Percentiles rank a stretch among this genome's conserved stretches.
These are phyloP conservation scores for Harmothoe impar DNA, from an alignment of 2,888 invertebrate species.

Conservation along the genomic window DNA sequence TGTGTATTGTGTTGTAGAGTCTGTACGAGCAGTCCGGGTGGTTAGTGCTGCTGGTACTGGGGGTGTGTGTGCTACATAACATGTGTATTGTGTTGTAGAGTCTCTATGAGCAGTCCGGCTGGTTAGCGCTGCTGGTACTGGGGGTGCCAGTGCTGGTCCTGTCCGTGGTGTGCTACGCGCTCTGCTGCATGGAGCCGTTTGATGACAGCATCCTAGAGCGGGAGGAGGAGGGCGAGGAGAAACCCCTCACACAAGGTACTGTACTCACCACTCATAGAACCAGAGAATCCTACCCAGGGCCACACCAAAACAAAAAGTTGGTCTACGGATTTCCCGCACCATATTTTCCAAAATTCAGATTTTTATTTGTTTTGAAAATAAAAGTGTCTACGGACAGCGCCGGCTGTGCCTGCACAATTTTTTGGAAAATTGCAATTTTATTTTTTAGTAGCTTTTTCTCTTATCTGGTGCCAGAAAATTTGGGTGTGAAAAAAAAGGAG, in stretches of 20 bases:
- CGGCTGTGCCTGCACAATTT: too few species aligned
- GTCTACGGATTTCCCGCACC: not conserved
- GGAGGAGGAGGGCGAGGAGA: slow-evolving; percentile 70
- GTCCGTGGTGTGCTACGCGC: slow-evolving; percentile 95
- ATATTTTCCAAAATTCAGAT: not conserved
- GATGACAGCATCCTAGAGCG: slow-evolving; percentile 89
- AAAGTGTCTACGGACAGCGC: too few species aligned
- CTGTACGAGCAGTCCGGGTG: too few species aligned
- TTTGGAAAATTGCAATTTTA: too few species aligned
- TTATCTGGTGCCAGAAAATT: too few species aligned
- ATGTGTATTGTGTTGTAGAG: slow-evolving; percentile 78
- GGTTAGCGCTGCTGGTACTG: slow-evolving; percentile 95
- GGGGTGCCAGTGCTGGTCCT: slow-evolving; percentile 96
- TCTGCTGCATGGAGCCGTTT: slow-evolving; percentile 97
- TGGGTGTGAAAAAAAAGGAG: too few species aligned
- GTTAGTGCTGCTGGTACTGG: too few species aligned
- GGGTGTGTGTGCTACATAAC: too few species aligned
- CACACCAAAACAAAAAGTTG: not conserved
- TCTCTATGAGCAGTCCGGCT: slow-evolving; percentile 86
- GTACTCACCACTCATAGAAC: not conserved
- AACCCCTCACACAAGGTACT: not conserved
- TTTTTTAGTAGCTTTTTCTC: too few species aligned
- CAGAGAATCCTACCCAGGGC: not conserved
- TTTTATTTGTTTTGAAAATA: not conserved
- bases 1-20: too few species aligned